Conservation (phyloP, 1,140 invertebrate genomes). For the Acromyrmex echinatior region DNA sequence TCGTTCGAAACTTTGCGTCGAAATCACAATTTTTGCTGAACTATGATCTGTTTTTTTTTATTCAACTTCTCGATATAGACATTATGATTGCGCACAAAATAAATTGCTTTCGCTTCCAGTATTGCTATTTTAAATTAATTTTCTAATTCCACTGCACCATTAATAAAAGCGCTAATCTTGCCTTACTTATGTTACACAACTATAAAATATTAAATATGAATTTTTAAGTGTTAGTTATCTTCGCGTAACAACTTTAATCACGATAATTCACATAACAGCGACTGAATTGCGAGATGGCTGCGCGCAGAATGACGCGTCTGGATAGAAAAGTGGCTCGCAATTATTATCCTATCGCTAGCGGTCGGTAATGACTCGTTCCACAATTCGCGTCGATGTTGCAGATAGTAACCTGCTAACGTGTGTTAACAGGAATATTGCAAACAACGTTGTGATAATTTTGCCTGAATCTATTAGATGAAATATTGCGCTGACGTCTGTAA, state of each 20-base stretch:
- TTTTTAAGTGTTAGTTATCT: background rate
- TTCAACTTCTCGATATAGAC: background rate
- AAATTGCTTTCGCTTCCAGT: background rate
- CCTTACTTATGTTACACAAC: background rate
- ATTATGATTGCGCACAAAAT: background rate
- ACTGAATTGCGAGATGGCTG: slow-evolving; percentile 69
- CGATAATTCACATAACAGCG: slow-evolving; percentile 5
- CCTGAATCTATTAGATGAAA: background rate
- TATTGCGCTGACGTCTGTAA: background rate
- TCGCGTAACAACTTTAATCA: background rate
- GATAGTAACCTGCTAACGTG: background rate
- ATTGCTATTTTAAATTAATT: background rate
- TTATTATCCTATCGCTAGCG: slow-evolving; percentile 57
- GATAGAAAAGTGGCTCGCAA: slow-evolving; percentile 37
- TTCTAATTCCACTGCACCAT: background rate
- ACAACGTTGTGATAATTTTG: slow-evolving; percentile 30
- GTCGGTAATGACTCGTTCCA: slow-evolving; percentile 64
- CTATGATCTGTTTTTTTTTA: background rate
- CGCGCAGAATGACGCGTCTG: slow-evolving; percentile 72
- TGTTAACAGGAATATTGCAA: background rate
- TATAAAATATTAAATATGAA: background rate
- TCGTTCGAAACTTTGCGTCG: background rate
- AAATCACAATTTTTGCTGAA: background rate
- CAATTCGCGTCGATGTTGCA: slow-evolving; percentile 57
- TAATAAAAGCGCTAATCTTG: background rate